Evolutionary conservation across 2,113 vertebrate species (phyloP).

Genomic region (Eidolon helvum): DNA sequence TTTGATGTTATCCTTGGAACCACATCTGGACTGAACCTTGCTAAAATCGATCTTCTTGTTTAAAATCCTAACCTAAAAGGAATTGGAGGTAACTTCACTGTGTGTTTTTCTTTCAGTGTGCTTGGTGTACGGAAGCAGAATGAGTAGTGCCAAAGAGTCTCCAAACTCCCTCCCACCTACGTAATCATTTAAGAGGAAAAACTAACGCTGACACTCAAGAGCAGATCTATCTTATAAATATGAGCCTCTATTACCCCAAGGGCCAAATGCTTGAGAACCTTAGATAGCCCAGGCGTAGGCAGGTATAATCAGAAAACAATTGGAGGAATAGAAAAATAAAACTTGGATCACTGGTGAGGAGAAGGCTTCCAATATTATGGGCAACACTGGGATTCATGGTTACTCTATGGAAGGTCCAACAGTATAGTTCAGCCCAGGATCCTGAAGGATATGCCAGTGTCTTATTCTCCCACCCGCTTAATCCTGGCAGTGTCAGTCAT

Average conservation of each 20-base stretch:
- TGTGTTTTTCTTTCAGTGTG: slow-evolving; percentile 28
- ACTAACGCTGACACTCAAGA: background rate
- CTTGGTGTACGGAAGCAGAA: background rate
- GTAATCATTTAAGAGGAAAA: background rate
- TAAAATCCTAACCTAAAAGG: slow-evolving; percentile 97
- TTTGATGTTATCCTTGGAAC: slow-evolving; percentile 96
- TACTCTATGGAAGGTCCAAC: background rate
- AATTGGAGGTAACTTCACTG: slow-evolving; percentile 85
- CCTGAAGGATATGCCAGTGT: background rate
- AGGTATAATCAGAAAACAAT: background rate
- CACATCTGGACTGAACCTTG: slow-evolving; percentile 91
- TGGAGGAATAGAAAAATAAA: background rate
- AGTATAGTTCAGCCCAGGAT: background rate
- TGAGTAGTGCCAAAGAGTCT: background rate
- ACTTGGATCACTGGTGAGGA: background rate
- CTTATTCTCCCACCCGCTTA: rapidly evolving
- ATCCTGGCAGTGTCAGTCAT: background rate
- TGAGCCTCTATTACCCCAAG: background rate
- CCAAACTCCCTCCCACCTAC: background rate
- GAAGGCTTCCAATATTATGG: background rate
- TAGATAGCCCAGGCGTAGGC: background rate
- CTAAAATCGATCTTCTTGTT: slow-evolving; percentile 96
- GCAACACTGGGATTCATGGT: background rate
- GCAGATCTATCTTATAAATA: background rate
- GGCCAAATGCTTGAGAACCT: background rate